phyloP scores from a whole-genome alignment of 1,140 invertebrate species.

The Octopus sinensis region DNA sequence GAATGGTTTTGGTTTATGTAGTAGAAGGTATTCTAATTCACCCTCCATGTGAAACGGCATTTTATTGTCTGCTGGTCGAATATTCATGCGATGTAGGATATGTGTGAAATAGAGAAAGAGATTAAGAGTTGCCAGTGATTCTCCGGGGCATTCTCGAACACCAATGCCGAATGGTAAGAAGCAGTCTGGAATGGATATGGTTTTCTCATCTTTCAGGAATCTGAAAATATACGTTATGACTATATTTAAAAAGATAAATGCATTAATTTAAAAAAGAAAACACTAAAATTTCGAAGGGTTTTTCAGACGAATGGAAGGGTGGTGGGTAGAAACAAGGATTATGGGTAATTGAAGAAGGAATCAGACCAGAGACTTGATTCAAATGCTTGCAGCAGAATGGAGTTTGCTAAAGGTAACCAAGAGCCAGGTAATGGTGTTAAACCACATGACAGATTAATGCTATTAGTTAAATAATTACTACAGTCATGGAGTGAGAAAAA shows the following conservation, averaged over 20 bases:
- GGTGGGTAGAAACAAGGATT: too few species aligned
- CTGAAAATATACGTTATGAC: slow-evolving; percentile 24
- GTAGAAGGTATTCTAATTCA: slow-evolving; percentile 30
- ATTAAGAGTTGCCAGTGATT: slow-evolving; percentile 35
- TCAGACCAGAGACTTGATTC: too few species aligned
- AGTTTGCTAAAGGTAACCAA: too few species aligned
- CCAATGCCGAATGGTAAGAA: slow-evolving; percentile 45
- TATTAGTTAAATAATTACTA: too few species aligned
- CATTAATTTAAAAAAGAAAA: too few species aligned
- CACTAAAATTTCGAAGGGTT: too few species aligned
- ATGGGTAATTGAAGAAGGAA: too few species aligned
- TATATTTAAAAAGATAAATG: not conserved
- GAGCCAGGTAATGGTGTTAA: too few species aligned
- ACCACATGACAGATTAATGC: too few species aligned
- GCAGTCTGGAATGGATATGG: slow-evolving; percentile 37
- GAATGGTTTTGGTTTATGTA: slow-evolving; percentile 36
- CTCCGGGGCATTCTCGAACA: slow-evolving; percentile 38
- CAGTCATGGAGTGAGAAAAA: too few species aligned
- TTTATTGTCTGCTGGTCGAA: slow-evolving; percentile 18
- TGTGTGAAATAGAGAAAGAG: slow-evolving; percentile 41
- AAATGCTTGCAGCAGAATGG: too few species aligned
- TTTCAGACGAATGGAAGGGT: too few species aligned
- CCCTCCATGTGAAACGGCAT: slow-evolving; percentile 32
- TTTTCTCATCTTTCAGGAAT: slow-evolving; percentile 35
- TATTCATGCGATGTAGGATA: slow-evolving; percentile 37